Evolutionary conservation across 2,888 invertebrate genomes (phyloP).

Genomic region (Meteorus cinctellus): DNA sequence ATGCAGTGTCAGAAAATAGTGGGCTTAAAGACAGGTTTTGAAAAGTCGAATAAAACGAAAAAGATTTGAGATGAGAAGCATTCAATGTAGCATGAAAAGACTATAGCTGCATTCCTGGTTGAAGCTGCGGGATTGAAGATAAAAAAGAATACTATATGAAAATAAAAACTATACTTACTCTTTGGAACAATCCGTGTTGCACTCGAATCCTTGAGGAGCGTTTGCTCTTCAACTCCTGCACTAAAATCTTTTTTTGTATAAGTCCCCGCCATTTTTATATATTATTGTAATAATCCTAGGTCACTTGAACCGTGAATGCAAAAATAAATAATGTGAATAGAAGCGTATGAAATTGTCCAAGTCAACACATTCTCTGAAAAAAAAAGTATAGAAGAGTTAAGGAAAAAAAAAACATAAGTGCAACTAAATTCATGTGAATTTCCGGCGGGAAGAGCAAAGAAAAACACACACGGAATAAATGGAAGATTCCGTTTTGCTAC

Average conservation of each 20-base stretch:
- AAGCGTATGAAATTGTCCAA: neutral
- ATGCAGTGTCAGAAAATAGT: constrained; percentile 31
- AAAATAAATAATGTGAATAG: constrained; percentile 10
- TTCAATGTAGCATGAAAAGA: constrained; percentile 38
- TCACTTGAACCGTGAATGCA: too few relatives aligned
- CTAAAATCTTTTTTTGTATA: constrained; percentile 70
- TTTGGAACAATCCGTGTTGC: constrained; percentile 64
- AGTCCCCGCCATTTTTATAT: constrained; percentile 67
- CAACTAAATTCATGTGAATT: constrained; percentile 9
- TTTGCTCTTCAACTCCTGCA: constrained; percentile 69
- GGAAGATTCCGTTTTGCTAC: neutral
- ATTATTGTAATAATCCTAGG: too few relatives aligned
- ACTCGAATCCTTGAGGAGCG: constrained; percentile 67
- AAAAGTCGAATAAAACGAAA: constrained; percentile 25
- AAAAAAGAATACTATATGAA: constrained; percentile 29
- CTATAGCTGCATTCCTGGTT: constrained; percentile 37
- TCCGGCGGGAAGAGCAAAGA: neutral
- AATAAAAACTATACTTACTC: constrained; percentile 54
- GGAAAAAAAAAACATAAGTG: neutral
- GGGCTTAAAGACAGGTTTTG: constrained; percentile 25
- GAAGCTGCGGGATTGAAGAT: constrained; percentile 39
- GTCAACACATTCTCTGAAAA: constrained; percentile 23
- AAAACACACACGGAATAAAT: neutral
- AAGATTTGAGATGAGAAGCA: constrained; percentile 36
- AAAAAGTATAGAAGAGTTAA: neutral